Conservation (phyloP, 2,797 vertebrate species). For the Jordanella pulchra region DNA sequence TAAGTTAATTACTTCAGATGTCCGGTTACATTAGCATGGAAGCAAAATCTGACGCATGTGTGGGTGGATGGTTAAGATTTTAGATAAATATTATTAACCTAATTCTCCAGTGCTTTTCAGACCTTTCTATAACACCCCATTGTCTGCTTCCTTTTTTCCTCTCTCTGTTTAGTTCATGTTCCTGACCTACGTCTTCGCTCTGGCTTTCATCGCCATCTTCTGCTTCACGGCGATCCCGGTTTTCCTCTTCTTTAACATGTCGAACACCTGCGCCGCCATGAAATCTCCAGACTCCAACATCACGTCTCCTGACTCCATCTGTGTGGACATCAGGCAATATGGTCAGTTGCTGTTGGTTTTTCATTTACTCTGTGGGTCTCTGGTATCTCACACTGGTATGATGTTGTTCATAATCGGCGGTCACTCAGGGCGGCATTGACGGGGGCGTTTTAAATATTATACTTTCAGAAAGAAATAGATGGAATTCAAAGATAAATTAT, state of each 20-base stretch:
- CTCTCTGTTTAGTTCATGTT: constrained; percentile 89
- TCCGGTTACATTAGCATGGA: constrained; percentile 57
- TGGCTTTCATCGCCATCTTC: constrained; percentile 94
- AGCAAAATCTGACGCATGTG: constrained; percentile 12
- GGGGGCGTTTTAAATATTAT: background rate
- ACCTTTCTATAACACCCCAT: background rate
- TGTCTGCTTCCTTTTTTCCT: background rate
- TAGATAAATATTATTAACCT: constrained; percentile 21
- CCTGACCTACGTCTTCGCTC: constrained; percentile 93
- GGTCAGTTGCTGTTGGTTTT: constrained; percentile 75
- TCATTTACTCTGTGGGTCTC: background rate
- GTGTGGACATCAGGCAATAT: constrained; percentile 96
- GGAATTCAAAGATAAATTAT: background rate
- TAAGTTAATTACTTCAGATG: constrained; percentile 71
- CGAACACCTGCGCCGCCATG: constrained; percentile 93
- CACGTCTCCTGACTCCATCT: constrained; percentile 92
- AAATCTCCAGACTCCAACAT: constrained; percentile 88
- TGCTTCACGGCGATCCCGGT: constrained; percentile 96
- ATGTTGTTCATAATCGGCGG: background rate
- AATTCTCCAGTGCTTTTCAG: constrained; percentile 7
- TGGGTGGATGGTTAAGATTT: constrained; percentile 2
- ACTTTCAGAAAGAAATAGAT: background rate
- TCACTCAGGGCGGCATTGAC: background rate
- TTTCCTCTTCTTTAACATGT: constrained; percentile 98
- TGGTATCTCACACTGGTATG: background rate